Conservation (phyloP, 2,797 vertebrate genomes). For the Hoplostethus atlanticus region DNA sequence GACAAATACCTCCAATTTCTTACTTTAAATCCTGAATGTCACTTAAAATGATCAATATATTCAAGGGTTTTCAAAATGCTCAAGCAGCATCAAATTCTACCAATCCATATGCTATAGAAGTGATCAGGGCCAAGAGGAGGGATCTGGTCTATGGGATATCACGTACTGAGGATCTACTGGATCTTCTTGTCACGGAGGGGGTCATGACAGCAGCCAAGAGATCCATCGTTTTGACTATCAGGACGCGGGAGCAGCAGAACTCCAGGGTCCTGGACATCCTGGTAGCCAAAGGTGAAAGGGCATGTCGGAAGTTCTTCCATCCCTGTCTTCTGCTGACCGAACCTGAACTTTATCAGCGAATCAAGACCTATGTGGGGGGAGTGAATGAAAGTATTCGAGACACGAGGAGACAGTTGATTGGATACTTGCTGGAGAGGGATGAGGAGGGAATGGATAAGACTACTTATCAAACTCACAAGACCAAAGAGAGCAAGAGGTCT, state of each 20-base stretch:
- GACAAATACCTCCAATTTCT: neutral
- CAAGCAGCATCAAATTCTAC: slow-evolving; percentile 54
- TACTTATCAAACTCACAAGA: slow-evolving; percentile 32
- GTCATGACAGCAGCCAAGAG: slow-evolving; percentile 81
- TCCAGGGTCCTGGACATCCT: slow-evolving; percentile 82
- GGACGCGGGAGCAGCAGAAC: slow-evolving; percentile 82
- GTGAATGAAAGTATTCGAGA: slow-evolving; percentile 81
- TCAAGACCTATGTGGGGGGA: slow-evolving; percentile 79
- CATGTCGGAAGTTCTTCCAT: slow-evolving; percentile 88
- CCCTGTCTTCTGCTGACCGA: slow-evolving; percentile 87
- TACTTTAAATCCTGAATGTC: neutral
- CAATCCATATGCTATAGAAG: slow-evolving; percentile 84
- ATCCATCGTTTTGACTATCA: slow-evolving; percentile 78
- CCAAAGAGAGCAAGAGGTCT: slow-evolving; percentile 34
- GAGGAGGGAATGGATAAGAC: slow-evolving; percentile 57
- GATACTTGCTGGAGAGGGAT: slow-evolving; percentile 87
- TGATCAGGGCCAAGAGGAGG: slow-evolving; percentile 82
- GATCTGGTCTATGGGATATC: slow-evolving; percentile 83
- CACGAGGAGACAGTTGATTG: slow-evolving; percentile 85
- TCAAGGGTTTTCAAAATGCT: slow-evolving; percentile 25
- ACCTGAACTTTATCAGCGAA: slow-evolving; percentile 83
- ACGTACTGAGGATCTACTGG: slow-evolving; percentile 81
- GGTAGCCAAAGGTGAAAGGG: slow-evolving; percentile 85
- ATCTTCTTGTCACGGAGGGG: slow-evolving; percentile 81
- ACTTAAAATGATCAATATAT: slow-evolving; percentile 35